Percentiles rank a stretch among this genome's conserved stretches.
phyloP scores from a whole-genome alignment of 2,797 vertebrate genomes.

The Platalea minor region DNA sequence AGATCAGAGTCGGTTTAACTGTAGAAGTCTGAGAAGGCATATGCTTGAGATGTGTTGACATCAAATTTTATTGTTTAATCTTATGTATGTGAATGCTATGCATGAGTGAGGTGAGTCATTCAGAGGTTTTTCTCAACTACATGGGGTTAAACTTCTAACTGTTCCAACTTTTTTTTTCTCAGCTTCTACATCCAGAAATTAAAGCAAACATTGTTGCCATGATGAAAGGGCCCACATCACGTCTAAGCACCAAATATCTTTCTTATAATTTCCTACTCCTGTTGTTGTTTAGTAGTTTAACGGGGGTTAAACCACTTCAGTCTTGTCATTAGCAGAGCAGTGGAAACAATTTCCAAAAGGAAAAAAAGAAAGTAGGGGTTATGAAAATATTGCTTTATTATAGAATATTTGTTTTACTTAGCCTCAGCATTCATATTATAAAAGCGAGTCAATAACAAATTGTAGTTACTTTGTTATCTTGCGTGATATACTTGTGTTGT shows the following conservation, averaged over 20 bases:
- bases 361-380: neutral
- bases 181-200: neutral
- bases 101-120: neutral
- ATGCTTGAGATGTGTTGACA: neutral
- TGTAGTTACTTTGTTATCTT: neutral
- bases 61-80: neutral
- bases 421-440: neutral
- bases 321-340: neutral
- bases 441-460: neutral
- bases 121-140: neutral
- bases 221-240: neutral
- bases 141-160: neutral
- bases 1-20: neutral
- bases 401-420: neutral
- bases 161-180: neutral
- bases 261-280: neutral
- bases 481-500: fast-evolving
- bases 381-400: neutral
- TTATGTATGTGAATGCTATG: neutral
- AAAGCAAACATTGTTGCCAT: neutral
- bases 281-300: neutral
- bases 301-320: neutral
- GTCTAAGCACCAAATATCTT: neutral
- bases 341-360: neutral
- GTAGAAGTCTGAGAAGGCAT: neutral